phyloP scores from a whole-genome alignment of 2,888 invertebrate genomes.

The Thecophora atra region DNA sequence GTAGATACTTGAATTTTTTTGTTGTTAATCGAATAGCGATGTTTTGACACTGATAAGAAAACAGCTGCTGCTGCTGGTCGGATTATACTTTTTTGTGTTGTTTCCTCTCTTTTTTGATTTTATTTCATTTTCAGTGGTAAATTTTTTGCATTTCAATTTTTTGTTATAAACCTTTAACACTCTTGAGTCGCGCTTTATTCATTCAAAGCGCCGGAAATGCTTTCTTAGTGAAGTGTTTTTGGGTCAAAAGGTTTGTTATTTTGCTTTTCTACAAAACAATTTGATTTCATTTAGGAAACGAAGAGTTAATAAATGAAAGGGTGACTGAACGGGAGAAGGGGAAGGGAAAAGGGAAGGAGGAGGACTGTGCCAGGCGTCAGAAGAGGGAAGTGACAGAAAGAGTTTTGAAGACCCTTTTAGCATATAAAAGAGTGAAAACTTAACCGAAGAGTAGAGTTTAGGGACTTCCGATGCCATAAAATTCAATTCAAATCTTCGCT shows the following conservation, averaged over 20 bases:
- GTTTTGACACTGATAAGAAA: slow-evolving; percentile 59
- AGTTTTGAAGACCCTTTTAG: background rate
- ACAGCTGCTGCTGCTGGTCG: slow-evolving; percentile 26
- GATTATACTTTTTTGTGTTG: background rate
- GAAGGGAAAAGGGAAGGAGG: background rate
- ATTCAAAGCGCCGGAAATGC: slow-evolving; percentile 22
- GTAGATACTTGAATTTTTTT: slow-evolving; percentile 18
- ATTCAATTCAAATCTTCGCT: too few relatives aligned
- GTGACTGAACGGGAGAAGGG: background rate
- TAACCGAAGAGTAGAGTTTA: background rate
- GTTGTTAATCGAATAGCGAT: slow-evolving; percentile 58
- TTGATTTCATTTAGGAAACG: background rate
- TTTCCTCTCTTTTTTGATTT: slow-evolving; percentile 30
- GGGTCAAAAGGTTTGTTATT: slow-evolving; percentile 19
- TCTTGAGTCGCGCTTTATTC: slow-evolving; percentile 25
- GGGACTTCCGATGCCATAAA: too few relatives aligned
- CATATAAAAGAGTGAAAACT: background rate
- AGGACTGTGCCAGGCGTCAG: background rate
- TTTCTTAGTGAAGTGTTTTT: slow-evolving; percentile 30
- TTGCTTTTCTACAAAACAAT: background rate
- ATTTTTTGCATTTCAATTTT: slow-evolving; percentile 2
- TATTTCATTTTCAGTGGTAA: background rate
- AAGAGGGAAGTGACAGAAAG: background rate
- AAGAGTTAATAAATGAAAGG: background rate
- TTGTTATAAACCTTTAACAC: slow-evolving; percentile 44